Conservation (phyloP, 2,113 vertebrate species). For the Euleptes europaea region DNA sequence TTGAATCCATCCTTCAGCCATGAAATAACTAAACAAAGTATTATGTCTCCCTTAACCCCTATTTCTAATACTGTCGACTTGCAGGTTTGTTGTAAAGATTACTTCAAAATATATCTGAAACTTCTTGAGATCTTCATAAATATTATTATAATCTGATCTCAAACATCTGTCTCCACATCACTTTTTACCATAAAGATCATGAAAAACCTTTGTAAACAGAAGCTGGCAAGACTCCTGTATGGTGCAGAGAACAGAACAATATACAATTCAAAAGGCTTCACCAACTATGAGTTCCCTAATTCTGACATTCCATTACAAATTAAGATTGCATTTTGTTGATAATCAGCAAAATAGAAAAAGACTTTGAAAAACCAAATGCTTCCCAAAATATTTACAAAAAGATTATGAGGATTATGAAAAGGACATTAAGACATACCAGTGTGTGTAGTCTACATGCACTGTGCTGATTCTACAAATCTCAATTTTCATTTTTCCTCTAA, state of each 20-base stretch:
- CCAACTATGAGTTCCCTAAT: background rate
- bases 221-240: background rate
- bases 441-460: background rate
- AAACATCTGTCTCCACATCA: background rate
- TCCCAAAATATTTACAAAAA: background rate
- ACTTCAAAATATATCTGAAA: background rate
- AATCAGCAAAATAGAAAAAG: background rate
- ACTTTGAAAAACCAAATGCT: constrained; percentile 20
- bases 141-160: background rate
- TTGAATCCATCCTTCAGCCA: no score
- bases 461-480: background rate
- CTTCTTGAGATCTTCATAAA: background rate
- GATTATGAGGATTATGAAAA: background rate
- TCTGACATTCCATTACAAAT: background rate
- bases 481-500: background rate
- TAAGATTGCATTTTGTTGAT: background rate
- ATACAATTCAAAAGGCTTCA: background rate
- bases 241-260: background rate
- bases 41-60: background rate
- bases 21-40: background rate
- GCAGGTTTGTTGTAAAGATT: background rate
- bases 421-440: background rate
- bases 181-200: constrained; percentile 36
- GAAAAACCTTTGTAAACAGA: background rate
- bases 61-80: background rate